Percentiles rank a stretch among this genome's conserved stretches.
phyloP scores from a whole-genome alignment of 2,113 vertebrate species.

The Microtus richardsoni region DNA sequence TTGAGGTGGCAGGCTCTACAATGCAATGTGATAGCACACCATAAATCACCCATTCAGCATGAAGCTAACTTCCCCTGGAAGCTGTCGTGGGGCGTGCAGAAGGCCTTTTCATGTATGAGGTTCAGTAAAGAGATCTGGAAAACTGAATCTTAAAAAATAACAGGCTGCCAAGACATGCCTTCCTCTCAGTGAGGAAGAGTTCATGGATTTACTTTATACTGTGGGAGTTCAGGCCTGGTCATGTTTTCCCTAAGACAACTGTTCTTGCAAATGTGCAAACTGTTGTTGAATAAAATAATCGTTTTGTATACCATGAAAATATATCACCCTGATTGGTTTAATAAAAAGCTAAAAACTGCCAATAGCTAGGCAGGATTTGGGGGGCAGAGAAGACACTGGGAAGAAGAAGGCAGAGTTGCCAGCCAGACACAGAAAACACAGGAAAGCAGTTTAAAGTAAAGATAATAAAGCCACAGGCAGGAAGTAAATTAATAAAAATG shows the following conservation, averaged over 20 bases:
- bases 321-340: background rate
- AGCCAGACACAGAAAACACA: background rate
- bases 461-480: background rate
- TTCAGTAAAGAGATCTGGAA: constrained; percentile 9
- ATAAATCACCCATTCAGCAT: background rate
- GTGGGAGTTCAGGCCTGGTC: accelerated
- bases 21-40: accelerated
- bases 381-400: background rate
- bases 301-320: background rate
- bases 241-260: background rate
- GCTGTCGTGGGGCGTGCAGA: background rate
- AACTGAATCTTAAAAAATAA: background rate
- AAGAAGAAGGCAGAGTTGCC: background rate
- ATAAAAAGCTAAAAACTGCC: background rate
- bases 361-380: background rate
- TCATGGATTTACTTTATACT: background rate
- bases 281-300: background rate
- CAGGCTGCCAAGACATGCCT: background rate
- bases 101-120: constrained; percentile 11
- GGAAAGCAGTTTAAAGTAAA: background rate
- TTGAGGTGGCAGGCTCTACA: constrained; percentile 39
- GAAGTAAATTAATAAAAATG: background rate
- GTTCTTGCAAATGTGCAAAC: background rate
- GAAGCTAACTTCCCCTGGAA: constrained; percentile 25
- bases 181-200: background rate